phyloP scores from a whole-genome alignment of 2,797 vertebrate species.

The Eospalax fontanierii region DNA sequence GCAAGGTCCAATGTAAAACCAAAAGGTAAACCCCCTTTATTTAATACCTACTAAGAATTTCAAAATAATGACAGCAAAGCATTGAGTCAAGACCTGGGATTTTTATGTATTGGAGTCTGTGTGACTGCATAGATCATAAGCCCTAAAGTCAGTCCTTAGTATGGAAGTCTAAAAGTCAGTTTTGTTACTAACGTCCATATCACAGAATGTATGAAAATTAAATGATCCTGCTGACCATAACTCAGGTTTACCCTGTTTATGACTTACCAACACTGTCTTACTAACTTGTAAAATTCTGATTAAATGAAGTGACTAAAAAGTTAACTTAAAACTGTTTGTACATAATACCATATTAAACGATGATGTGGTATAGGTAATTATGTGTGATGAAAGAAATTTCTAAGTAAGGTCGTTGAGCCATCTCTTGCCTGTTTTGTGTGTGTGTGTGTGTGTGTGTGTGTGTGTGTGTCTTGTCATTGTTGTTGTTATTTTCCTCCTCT shows the following conservation, averaged over 20 bases:
- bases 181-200: not conserved
- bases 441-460: not conserved
- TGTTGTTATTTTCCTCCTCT: not conserved
- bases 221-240: not conserved
- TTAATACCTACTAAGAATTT: conserved; percentile 27
- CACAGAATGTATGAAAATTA: not conserved
- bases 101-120: not conserved
- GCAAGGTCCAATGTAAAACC: not conserved
- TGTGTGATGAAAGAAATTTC: conserved; percentile 7
- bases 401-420: not conserved
- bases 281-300: not conserved
- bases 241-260: not conserved
- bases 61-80: not conserved
- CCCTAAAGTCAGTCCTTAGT: not conserved
- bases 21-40: not conserved
- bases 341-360: not conserved
- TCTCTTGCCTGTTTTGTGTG: not conserved
- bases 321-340: not conserved
- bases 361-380: not conserved
- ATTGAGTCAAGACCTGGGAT: not conserved
- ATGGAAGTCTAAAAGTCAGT: not conserved
- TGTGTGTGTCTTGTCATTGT: not conserved
- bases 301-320: conserved; percentile 16
- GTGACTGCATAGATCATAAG: not conserved
- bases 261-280: not conserved